phyloP scores from a whole-genome alignment of 1,140 invertebrate genomes.

The Manduca sexta region DNA sequence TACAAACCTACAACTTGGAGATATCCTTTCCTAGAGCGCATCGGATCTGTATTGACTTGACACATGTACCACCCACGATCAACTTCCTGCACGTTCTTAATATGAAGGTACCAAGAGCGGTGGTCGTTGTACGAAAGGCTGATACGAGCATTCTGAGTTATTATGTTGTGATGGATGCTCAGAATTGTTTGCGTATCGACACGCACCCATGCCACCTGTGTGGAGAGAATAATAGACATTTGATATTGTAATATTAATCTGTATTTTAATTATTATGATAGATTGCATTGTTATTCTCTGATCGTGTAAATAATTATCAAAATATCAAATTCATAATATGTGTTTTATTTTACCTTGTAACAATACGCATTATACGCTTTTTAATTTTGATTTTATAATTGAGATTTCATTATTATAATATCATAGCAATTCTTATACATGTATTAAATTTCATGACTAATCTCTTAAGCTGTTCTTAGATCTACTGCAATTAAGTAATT shows the following conservation, averaged over 20 bases:
- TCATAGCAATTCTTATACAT: too few species aligned
- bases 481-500: too few species aligned
- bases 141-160: conserved; percentile 90
- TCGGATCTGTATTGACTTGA: conserved; percentile 90
- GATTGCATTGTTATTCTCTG: too few species aligned
- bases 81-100: conserved; percentile 85
- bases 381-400: too few species aligned
- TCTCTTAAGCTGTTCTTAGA: too few species aligned
- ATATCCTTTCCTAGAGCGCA: conserved; percentile 88
- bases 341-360: too few species aligned
- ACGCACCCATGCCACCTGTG: conserved; percentile 91
- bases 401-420: too few species aligned
- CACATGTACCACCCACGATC: conserved; percentile 91
- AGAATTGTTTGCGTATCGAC: conserved; percentile 94
- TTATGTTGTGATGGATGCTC: conserved; percentile 91
- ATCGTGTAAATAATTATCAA: too few species aligned
- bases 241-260: neutral
- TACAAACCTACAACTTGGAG: conserved; percentile 90
- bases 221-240: conserved; percentile 8
- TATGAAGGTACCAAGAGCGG: conserved; percentile 90
- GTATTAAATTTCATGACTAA: too few species aligned
- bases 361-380: too few species aligned
- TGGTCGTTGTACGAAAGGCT: conserved; percentile 90
- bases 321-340: too few species aligned
- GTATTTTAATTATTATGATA: too few species aligned